A percentile compares a stretch with the other conserved stretches of the same genome.
These are phyloP conservation scores for Nyctalus aviator DNA, from an alignment of 2,797 vertebrate genomes.

Conservation along the genomic window DNA sequence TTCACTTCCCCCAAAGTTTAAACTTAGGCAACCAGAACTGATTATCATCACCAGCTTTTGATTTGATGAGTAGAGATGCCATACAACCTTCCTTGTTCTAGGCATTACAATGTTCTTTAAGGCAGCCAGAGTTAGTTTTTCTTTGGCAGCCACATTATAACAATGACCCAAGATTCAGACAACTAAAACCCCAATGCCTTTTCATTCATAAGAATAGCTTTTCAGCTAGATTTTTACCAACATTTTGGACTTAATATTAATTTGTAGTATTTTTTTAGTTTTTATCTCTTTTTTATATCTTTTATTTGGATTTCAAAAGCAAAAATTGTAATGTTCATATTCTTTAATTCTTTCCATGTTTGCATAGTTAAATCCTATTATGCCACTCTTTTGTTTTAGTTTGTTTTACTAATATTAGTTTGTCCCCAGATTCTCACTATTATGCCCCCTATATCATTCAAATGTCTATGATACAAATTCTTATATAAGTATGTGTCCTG, in stretches of 20 bases:
- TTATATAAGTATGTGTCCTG: neutral
- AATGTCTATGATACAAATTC: neutral
- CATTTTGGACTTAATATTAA: conserved; percentile 18
- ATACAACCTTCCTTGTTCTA: neutral
- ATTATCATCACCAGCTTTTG: neutral
- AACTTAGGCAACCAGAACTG: neutral
- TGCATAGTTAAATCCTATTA: neutral
- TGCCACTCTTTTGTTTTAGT: neutral
- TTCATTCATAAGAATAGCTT: conserved; percentile 24
- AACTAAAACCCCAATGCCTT: neutral
- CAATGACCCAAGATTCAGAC: neutral
- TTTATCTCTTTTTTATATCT: neutral
- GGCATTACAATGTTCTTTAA: neutral
- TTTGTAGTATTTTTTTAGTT: neutral
- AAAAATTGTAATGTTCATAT: neutral
- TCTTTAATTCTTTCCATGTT: neutral
- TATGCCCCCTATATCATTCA: neutral
- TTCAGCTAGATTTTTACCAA: neutral
- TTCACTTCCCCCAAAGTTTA: neutral
- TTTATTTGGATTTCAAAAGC: neutral
- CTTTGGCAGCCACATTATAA: neutral
- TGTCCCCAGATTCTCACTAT: neutral
- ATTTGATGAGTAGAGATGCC: neutral
- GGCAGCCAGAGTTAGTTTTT: neutral
- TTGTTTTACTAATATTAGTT: neutral